Conservation (phyloP, 2,888 invertebrate species). For the Pteria penguin region DNA sequence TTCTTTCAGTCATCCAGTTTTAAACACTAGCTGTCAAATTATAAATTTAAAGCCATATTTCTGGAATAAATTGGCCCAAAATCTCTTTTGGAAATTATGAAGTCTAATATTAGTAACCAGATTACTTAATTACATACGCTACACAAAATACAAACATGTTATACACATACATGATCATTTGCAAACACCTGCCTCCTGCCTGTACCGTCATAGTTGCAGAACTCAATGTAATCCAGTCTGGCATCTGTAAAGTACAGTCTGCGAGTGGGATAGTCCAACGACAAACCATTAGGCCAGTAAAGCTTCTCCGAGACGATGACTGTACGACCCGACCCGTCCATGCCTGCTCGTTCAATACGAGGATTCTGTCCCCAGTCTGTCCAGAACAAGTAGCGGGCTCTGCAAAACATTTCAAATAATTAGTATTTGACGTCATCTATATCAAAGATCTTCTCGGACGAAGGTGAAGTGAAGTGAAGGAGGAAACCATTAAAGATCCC, state of each 20-base stretch:
- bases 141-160: background rate
- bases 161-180: constrained; percentile 79
- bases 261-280: constrained; percentile 94
- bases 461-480: no score
- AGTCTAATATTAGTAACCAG: background rate
- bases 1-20: no score
- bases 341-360: constrained; percentile 94
- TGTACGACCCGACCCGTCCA: constrained; percentile 94
- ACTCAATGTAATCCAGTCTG: constrained; percentile 97
- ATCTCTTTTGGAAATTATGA: background rate
- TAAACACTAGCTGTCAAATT: no score
- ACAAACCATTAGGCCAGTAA: constrained; percentile 99
- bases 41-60: no score
- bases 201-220: constrained; percentile 96
- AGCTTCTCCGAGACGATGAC: constrained; percentile 95
- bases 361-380: constrained; percentile 99
- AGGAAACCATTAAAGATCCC: no score
- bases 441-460: no score
- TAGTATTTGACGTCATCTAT: no score
- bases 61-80: background rate
- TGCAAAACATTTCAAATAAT: constrained; percentile 45
- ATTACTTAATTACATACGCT: background rate
- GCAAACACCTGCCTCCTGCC: constrained; percentile 89
- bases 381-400: constrained; percentile 89
- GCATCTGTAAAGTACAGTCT: constrained; percentile 98